A percentile compares a stretch with the other conserved stretches of the same genome.
Conservation (phyloP, 2,113 vertebrate species). For the Formicarius rufipectus region DNA sequence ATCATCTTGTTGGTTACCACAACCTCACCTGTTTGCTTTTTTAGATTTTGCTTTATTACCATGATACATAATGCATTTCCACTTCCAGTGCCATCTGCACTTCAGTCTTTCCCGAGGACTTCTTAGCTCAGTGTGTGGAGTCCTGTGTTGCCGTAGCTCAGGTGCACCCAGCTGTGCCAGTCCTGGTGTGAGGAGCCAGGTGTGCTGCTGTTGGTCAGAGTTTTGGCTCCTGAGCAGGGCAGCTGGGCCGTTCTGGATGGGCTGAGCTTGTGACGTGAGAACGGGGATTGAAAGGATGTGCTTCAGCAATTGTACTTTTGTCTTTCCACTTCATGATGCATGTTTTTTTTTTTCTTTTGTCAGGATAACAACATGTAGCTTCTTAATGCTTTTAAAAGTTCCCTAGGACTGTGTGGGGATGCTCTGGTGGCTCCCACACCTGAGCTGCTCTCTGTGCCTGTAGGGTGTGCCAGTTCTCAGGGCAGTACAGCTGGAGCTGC, state of each 20-base stretch:
- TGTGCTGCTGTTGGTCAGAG: background rate
- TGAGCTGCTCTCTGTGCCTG: constrained; percentile 64
- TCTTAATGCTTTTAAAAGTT: constrained; percentile 63
- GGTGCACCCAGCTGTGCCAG: background rate
- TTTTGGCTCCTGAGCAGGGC: background rate
- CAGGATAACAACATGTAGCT: constrained; percentile 79
- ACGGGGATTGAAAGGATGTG: constrained; percentile 61
- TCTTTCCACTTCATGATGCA: constrained; percentile 80
- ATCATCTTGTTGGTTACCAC: background rate
- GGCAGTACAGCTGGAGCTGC: constrained; percentile 15
- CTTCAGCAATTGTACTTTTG: constrained; percentile 68
- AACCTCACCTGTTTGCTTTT: background rate
- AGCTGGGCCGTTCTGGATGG: constrained; percentile 58
- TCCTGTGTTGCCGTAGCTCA: background rate
- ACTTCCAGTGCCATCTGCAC: background rate
- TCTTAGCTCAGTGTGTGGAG: background rate
- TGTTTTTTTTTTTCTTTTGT: constrained; percentile 77
- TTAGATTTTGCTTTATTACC: background rate
- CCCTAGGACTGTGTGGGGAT: constrained; percentile 42
- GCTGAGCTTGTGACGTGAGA: constrained; percentile 42
- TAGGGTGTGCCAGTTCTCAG: constrained; percentile 28
- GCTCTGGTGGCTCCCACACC: constrained; percentile 50
- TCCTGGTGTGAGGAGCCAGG: background rate
- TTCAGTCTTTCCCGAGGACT: background rate
- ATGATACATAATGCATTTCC: background rate